Evolutionary conservation across 1,140 invertebrate genomes (phyloP).

Genomic region (Sycophila sp.): DNA sequence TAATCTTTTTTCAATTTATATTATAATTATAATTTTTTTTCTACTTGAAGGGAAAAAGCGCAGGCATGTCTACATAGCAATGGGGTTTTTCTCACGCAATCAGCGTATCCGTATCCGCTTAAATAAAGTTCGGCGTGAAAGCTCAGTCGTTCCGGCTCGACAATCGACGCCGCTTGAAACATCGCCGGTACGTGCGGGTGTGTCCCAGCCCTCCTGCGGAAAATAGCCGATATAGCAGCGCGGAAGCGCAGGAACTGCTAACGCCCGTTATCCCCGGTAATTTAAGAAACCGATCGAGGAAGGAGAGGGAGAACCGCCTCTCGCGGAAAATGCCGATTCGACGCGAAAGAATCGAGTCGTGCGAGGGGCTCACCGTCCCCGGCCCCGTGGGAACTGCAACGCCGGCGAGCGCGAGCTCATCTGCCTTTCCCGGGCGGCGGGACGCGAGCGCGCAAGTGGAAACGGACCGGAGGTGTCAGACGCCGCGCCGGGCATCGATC

Average conservation of each 20-base stretch:
- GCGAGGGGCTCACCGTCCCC: constrained; percentile 2
- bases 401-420: constrained; percentile 20
- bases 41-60: too few species aligned
- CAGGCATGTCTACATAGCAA: too few species aligned
- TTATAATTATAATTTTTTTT: too few species aligned
- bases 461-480: background rate
- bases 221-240: background rate
- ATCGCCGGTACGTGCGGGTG: too few species aligned
- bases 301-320: constrained; percentile 29
- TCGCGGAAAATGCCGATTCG: constrained; percentile 43
- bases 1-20: too few species aligned
- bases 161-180: background rate
- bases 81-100: too few species aligned
- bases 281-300: constrained; percentile 33
- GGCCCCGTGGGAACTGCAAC: constrained; percentile 29
- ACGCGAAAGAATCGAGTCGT: constrained; percentile 57
- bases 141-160: too few species aligned
- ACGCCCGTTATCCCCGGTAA: constrained; percentile 19
- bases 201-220: too few species aligned
- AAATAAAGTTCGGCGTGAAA: too few species aligned
- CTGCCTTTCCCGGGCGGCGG: too few species aligned
- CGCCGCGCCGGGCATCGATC: background rate
- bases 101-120: too few species aligned
- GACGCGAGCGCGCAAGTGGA: background rate
- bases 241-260: constrained; percentile 15